Evolutionary conservation across 2,113 vertebrate genomes (phyloP), one percentile per base, ranked within the genome.

Genomic region (Thryonomys swinderianus): DNA sequence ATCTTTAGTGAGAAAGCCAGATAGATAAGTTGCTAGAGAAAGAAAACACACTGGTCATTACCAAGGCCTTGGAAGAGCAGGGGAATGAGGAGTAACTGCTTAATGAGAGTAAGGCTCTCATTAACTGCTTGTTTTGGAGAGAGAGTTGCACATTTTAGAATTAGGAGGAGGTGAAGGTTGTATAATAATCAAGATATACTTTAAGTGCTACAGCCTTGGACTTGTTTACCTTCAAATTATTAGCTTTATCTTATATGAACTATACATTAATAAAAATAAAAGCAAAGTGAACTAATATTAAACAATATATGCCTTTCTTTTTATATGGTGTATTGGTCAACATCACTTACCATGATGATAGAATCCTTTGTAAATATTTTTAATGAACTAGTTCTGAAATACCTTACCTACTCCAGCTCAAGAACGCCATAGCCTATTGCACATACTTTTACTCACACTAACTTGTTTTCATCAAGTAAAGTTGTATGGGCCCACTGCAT

Each of bases 201-300:
- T 6, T 78, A 82, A 93, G 21, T 45, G 48, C 0, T 40, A 91
- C 3, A 34, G 10, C 45, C 82, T 78, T 92, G 37, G 10, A 53
- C 82, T 78, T 92, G 37, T 83, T 82, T 10, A 74, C 45, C 85
- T 71, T 37, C n/a, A 97, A 94, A 23, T 61, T 5, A 16, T 73
- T 73, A 55, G 79, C 40, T 89, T 81, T 81, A 30, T 53, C 32
- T 64, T 16, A 23, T 17, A 2, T 90, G 16, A 86, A 67, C 74
- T 88, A 51, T 84, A n/a, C 2, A 55, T 64, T 21, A 71, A n/a
- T 45, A 73, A 21, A 90, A 37, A 79, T 55, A 78, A 78, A 51
- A 86, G 34, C 37, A 90, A 37, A 57, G 45, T 78, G 7, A 93
- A 85, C 45, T 2, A 62, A 79, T 79, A 14, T 7, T 48, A 76